phyloP scores from a whole-genome alignment of 2,113 vertebrate genomes.

The chimpanzee (Pan troglodytes) region NHGRI_mPanTro3-v2.1_pri NC_072408.2:47734001-47734500 shows the following conservation, averaged over 20 bases:
- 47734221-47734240: neutral
- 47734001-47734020: neutral
- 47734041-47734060: neutral
- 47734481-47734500: too few species aligned
- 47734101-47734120: neutral
- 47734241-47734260: neutral
- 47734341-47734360: neutral
- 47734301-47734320: neutral
- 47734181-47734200: neutral
- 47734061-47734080: neutral
- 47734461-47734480: too few species aligned
- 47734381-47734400: neutral
- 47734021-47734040: too few species aligned
- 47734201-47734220: neutral
- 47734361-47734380: neutral
- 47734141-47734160: neutral
- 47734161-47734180: constrained; percentile 25
- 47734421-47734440: neutral
- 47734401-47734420: too few species aligned
- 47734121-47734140: neutral
- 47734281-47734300: constrained; percentile 1
- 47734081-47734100: neutral
- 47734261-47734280: neutral
- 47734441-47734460: neutral
- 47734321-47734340: neutral